phyloP scores from a whole-genome alignment of 2,113 vertebrate genomes.

The Camelus dromedarius region DNA sequence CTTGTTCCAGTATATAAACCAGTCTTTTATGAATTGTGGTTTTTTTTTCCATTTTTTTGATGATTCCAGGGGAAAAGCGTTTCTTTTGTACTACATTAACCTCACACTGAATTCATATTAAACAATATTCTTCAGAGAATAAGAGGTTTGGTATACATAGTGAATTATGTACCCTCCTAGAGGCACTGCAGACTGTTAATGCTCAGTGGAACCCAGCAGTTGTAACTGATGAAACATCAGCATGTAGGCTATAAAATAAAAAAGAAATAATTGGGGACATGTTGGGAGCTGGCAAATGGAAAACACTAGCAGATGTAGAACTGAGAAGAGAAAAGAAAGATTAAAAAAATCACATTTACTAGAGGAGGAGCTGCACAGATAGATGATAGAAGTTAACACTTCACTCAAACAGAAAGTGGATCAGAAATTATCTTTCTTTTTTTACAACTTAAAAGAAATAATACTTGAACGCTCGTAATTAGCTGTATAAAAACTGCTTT shows the following conservation, averaged over 20 bases:
- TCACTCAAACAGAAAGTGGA: slow-evolving; percentile 54
- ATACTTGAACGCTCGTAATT: slow-evolving; percentile 53
- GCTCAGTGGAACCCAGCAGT: slow-evolving; percentile 61
- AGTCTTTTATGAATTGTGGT: slow-evolving; percentile 55
- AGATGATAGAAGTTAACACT: slow-evolving; percentile 46
- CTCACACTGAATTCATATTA: slow-evolving; percentile 77
- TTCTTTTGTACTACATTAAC: slow-evolving; percentile 73
- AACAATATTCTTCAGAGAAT: slow-evolving; percentile 68
- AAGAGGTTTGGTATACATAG: slow-evolving; percentile 50
- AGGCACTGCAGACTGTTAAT: slow-evolving; percentile 38
- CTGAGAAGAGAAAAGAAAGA: slow-evolving; percentile 50
- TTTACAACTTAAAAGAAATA: slow-evolving; percentile 42
- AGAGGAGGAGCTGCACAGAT: slow-evolving; percentile 56
- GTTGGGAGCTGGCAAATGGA: slow-evolving; percentile 68
- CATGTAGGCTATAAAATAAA: slow-evolving; percentile 71
- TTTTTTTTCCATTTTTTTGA: slow-evolving; percentile 22
- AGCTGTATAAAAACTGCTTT: slow-evolving; percentile 42
- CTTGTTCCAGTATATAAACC: slow-evolving; percentile 39
- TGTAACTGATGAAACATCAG: slow-evolving; percentile 74
- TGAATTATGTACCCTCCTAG: slow-evolving; percentile 54
- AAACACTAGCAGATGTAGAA: slow-evolving; percentile 63
- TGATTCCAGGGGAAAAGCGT: slow-evolving; percentile 51
- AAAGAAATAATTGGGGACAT: slow-evolving; percentile 78
- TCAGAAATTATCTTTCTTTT: slow-evolving; percentile 60
- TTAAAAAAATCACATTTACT: slow-evolving; percentile 67